These are phyloP conservation scores for Rhea pennata DNA, from an alignment of 2,113 vertebrate genomes.

Conservation along the genomic window DNA sequence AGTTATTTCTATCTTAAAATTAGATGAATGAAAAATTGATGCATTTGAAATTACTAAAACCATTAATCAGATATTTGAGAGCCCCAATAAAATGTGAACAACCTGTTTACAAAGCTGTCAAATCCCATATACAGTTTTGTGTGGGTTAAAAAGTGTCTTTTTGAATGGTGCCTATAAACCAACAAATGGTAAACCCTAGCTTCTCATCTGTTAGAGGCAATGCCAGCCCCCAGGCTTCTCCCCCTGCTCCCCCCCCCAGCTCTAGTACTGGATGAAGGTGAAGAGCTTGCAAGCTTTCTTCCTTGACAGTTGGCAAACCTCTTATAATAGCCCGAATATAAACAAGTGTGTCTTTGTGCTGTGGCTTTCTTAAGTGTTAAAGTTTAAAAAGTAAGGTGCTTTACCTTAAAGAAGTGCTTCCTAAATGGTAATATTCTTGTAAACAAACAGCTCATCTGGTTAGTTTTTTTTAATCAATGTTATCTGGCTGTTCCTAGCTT, in stretches of 20 bases:
- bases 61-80: not conserved
- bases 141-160: not conserved
- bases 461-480: not conserved
- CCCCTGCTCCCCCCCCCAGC: fast-evolving
- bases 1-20: not conserved
- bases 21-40: not conserved
- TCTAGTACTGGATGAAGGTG: not conserved
- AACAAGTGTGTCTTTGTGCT: not conserved
- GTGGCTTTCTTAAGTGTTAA: not conserved
- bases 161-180: not conserved
- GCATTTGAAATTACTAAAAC: not conserved
- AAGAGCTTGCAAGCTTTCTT: not conserved
- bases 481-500: not conserved
- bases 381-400: not conserved
- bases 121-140: not conserved
- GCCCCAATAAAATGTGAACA: not conserved
- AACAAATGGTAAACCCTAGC: not conserved
- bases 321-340: not conserved
- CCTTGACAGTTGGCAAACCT: not conserved
- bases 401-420: not conserved
- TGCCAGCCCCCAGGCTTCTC: not conserved
- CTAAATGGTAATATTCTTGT: not conserved
- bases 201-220: not conserved
- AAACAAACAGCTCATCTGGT: not conserved
- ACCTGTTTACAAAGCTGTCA: not conserved